Evolutionary conservation across 92 coral and sea anemone genomes (phyloP), one percentile per base, ranked within the genome.

Genomic region (Pocillopora meandrina): DNA sequence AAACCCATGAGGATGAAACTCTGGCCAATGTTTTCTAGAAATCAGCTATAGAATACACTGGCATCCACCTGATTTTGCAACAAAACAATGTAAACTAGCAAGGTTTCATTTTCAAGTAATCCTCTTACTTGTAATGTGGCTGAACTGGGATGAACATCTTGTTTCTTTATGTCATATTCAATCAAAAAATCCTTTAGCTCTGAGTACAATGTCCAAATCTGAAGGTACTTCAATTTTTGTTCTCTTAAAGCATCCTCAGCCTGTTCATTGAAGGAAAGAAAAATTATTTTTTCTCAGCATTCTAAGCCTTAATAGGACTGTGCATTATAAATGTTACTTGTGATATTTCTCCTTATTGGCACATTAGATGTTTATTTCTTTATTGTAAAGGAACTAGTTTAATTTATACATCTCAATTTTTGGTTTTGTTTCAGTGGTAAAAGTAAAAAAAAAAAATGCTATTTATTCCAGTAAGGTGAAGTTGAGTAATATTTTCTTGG

Each of bases 101-200:
- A 42, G 52, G 52, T 42, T 42, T 42, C 52, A 42, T 42, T 42
- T 73, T 33, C 73, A 64, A 0, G 47, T 42, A 47, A 14, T 60
- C n/a, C 58, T 49, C 85, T 73, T 69, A 86, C 95, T 90, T 91
- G 92, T 76, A 87, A 79, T 21, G 92, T 76, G 52, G 81, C 80
- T 35, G 88, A 87, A 56, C 90, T 72, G 15, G 92, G 84, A 74
- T 77, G 82, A 66, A 89, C 89, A 10, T 87, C 91, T 42, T 84
- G 92, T 74, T 92, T 95, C 68, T 72, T 81, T 60, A 93, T 83
- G 72, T 89, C 90, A 62, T 90, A 84, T 26, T 96, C 99, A 58
- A 93, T 71, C 74, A 94, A 81, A 70, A 96, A 65, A 31, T 86
- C 93, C 74, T 92, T 94, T 42, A 96, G 80, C 80, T 96, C 98